Percentiles rank a stretch among this genome's conserved stretches.
Conservation (phyloP, 2,113 vertebrate genomes). For the Enhydra lutris region DNA sequence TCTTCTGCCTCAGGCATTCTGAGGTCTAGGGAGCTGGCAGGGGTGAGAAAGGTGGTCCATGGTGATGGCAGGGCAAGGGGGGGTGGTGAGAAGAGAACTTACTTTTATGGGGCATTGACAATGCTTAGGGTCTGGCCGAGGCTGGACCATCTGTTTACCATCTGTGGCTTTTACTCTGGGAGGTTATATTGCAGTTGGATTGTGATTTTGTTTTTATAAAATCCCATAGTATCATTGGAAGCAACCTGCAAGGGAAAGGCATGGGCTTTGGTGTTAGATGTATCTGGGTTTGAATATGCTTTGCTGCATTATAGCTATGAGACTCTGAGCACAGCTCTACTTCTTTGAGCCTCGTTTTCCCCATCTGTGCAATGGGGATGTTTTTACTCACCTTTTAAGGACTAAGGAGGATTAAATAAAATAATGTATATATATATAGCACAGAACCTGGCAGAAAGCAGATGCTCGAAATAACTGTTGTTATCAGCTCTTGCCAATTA, state of each 20-base stretch:
- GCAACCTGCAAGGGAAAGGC: background rate
- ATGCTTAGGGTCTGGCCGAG: background rate
- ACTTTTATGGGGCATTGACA: background rate
- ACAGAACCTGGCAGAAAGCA: background rate
- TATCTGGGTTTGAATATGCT: background rate
- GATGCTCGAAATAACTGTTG: background rate
- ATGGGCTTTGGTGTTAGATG: background rate
- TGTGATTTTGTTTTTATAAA: constrained; percentile 17
- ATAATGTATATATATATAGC: background rate
- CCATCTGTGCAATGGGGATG: background rate
- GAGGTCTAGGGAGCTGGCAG: background rate
- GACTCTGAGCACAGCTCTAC: background rate
- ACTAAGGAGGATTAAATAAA: background rate
- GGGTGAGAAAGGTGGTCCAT: background rate
- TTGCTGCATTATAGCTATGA: background rate
- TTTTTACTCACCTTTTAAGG: background rate
- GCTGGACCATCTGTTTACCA: constrained; percentile 9
- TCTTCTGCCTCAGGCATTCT: background rate
- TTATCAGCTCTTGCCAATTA: background rate
- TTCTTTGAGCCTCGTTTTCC: background rate
- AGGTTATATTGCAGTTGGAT: background rate
- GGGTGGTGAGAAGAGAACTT: background rate
- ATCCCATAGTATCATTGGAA: background rate
- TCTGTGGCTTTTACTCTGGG: constrained; percentile 22
- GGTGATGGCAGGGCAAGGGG: background rate